phyloP scores from a whole-genome alignment of 2,113 vertebrate genomes.

The Meleagris gallopavo region DNA sequence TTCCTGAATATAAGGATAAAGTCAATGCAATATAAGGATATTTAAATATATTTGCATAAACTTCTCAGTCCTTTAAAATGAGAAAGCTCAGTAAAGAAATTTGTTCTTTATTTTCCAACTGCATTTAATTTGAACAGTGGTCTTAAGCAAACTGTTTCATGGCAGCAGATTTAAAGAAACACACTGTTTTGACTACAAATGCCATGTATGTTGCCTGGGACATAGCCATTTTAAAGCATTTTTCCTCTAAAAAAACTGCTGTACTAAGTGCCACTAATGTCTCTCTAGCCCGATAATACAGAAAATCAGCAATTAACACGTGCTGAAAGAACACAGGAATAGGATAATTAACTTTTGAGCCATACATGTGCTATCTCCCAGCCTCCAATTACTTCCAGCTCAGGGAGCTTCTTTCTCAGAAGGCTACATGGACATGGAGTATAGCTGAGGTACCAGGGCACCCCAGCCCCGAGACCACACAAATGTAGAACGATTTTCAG shows the following conservation, averaged over 20 bases:
- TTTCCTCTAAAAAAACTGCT: not conserved
- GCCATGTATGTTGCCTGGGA: not conserved
- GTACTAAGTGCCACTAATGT: fast-evolving
- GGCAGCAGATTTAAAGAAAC: not conserved
- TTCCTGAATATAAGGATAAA: not conserved
- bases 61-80: not conserved
- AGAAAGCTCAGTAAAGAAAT: not conserved
- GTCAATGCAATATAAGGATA: not conserved
- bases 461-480: not conserved
- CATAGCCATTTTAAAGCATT: not conserved
- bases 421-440: not conserved
- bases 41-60: not conserved
- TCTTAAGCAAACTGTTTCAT: not conserved
- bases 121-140: not conserved
- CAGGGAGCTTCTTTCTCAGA: not conserved
- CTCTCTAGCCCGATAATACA: not conserved
- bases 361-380: not conserved
- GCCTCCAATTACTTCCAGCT: not conserved
- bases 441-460: not conserved
- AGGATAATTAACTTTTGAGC: not conserved
- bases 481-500: not conserved
- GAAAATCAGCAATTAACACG: not conserved
- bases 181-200: not conserved
- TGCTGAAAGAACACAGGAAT: not conserved
- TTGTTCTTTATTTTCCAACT: not conserved